These are phyloP conservation scores for Thamnaconus septentrionalis DNA, from an alignment of 2,113 vertebrate species.

Conservation along the genomic window DNA sequence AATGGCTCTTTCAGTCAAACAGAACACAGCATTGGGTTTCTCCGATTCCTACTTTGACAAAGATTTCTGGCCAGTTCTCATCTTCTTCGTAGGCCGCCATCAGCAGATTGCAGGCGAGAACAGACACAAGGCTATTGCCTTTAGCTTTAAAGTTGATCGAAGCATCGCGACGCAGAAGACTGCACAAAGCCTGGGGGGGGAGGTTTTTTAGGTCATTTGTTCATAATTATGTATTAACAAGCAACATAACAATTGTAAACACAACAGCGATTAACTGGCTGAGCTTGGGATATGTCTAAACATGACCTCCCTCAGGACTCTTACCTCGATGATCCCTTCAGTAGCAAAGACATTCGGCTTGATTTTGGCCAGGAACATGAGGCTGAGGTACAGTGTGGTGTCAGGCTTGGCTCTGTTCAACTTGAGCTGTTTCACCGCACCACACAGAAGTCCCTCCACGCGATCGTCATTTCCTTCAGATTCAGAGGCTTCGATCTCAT, in stretches of 20 bases:
- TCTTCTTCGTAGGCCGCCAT: slow-evolving; percentile 98
- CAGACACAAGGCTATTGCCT: slow-evolving; percentile 94
- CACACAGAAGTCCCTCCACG: slow-evolving; percentile 92
- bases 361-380: slow-evolving; percentile 98
- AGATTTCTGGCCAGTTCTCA: slow-evolving; percentile 99
- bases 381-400: slow-evolving; percentile 89
- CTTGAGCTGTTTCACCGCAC: slow-evolving; percentile 92
- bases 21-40: no score
- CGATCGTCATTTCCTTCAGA: slow-evolving; percentile 92
- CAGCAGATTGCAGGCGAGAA: slow-evolving; percentile 92
- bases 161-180: slow-evolving; percentile 90
- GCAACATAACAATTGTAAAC: no score
- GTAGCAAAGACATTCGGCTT: slow-evolving; percentile 99
- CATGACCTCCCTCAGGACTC: not conserved
- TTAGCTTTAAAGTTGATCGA: slow-evolving; percentile 98
- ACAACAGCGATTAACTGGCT: no score
- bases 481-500: slow-evolving; percentile 94
- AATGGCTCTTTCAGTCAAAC: no score
- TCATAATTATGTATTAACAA: no score
- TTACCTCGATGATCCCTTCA: slow-evolving; percentile 95
- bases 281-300: no score
- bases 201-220: no score
- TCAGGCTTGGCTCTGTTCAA: slow-evolving; percentile 94
- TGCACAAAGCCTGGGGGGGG: slow-evolving; percentile 84
- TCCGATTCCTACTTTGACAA: slow-evolving; percentile 84